A percentile compares a stretch with the other conserved stretches of the same genome.
Evolutionary conservation across 2,113 vertebrate genomes (phyloP).

Genomic region (Arizona elegans): DNA sequence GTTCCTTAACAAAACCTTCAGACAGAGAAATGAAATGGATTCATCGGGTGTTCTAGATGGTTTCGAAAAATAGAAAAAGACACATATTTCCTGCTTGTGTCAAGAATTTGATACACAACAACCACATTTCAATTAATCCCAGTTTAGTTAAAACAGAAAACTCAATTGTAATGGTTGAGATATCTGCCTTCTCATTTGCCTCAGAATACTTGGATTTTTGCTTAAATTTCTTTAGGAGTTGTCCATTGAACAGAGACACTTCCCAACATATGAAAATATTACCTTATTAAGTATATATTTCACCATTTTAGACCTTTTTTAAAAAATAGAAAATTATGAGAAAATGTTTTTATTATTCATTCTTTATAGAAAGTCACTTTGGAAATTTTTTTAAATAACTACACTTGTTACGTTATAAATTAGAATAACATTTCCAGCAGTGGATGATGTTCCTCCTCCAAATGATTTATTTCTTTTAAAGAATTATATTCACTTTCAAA

Average conservation of each 20-base stretch:
- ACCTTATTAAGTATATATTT: neutral
- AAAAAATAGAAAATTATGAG: neutral
- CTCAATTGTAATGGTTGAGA: neutral
- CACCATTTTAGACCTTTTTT: neutral
- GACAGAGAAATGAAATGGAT: constrained; percentile 48
- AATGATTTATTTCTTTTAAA: neutral
- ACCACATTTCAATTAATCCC: constrained; percentile 10
- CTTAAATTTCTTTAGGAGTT: neutral
- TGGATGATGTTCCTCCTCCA: neutral
- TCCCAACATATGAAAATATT: neutral
- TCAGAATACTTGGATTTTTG: neutral
- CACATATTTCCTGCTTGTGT: neutral
- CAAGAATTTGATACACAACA: constrained; percentile 25
- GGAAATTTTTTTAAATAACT: neutral
- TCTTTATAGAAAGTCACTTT: neutral
- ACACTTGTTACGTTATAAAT: neutral
- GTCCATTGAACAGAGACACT: neutral
- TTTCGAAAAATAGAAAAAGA: constrained; percentile 13
- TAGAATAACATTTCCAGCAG: neutral
- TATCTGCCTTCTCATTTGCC: neutral
- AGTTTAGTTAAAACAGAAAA: constrained; percentile 24
- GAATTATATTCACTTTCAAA: neutral
- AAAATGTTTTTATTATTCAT: neutral
- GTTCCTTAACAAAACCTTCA: constrained; percentile 49
- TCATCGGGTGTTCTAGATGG: constrained; percentile 30